These are phyloP conservation scores for Bradypus variegatus DNA, from an alignment of 2,797 vertebrate genomes.

Conservation along the genomic window DNA sequence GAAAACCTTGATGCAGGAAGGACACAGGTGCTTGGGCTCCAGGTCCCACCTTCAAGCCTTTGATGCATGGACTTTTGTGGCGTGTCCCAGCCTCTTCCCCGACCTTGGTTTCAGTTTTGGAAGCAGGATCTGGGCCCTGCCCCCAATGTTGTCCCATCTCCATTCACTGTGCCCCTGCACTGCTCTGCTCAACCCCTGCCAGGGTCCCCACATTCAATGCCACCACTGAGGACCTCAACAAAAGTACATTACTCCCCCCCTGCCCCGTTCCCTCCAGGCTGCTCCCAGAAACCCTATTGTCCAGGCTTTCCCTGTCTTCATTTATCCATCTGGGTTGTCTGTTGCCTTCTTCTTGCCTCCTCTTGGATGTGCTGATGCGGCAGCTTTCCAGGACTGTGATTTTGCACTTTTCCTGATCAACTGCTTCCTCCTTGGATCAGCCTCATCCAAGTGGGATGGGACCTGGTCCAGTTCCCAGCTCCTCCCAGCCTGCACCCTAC, in stretches of 20 bases:
- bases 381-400: neutral
- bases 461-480: neutral
- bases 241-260: neutral
- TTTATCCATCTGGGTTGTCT: neutral
- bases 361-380: neutral
- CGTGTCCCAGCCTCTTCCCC: neutral
- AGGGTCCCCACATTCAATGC: no score
- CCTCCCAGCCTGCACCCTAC: neutral
- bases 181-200: neutral
- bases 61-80: neutral
- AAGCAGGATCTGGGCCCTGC: neutral
- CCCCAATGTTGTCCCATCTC: neutral
- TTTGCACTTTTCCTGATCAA: neutral
- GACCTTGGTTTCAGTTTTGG: neutral
- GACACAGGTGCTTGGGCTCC: accelerated
- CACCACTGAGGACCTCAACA: neutral
- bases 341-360: neutral
- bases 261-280: neutral
- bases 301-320: no score
- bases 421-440: neutral
- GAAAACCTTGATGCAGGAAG: no score
- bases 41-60: neutral
- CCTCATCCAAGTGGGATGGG: neutral
- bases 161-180: neutral
- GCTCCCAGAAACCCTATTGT: neutral